Base-by-base conservation (phyloP, 1,140 invertebrate genomes). In the Habropoda laboriosa region DNA sequence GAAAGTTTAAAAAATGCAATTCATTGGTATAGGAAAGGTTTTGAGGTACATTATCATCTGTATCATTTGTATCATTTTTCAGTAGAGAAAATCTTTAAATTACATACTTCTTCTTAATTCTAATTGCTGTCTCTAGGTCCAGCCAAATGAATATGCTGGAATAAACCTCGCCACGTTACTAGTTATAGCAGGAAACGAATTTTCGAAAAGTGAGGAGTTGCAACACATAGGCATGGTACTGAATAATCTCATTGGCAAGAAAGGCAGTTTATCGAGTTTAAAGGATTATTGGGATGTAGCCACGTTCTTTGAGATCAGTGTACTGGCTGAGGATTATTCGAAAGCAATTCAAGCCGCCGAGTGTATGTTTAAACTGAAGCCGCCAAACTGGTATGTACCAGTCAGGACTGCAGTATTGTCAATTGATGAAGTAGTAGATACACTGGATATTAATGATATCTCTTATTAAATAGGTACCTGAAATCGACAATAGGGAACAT, bases 231-330 rank as follows among this genome's bases (percentile, higher is more conserved):
- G 97, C 73, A 97, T 99, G 95, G 97, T 98, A 6, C 92, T 99
- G 60, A 99, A 99, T 92, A 99, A 99, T 94, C 94, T 99, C 57
- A 99, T 99, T 90, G 99, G 99, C 0, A 98, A 98, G 89, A 99
- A 99, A 92, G 99, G 99, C 30, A 98, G 97, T 90, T 92, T 99
- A 24, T 96, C 96, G 0, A 97, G 97, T 27, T 93, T 99, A 3
- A 97, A 97, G 87, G 99, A 99, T 89, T 99, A 99, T 90, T 99
- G 99, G 99, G 98, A 99, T 93, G 98, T 99, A 10, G 99, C 99
- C 0, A 99, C 99, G 1, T 99, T 99, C 93, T 99, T 99, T 93
- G 99, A 99, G 93, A 99, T 99, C 73, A 98, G 97, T 71, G 99
- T 99, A 1, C 93, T 99, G 21, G 98, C 98, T 21, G 97, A 99